Conservation (phyloP, 92 coral and sea anemone genomes). For the Paramuricea clavata region DNA sequence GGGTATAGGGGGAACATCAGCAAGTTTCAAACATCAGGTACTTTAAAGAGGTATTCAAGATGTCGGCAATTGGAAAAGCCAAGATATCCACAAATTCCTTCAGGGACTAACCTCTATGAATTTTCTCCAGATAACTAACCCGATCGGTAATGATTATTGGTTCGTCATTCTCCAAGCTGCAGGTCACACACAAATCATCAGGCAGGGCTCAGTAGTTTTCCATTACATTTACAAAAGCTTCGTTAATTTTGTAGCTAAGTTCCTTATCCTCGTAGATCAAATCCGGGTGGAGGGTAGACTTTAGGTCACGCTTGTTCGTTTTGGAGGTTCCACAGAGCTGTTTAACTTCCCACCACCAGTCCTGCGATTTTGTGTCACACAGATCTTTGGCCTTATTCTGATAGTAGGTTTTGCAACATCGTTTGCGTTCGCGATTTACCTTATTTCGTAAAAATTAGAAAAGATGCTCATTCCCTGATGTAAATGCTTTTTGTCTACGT, state of each 20-base stretch:
- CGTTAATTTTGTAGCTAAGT: too few species aligned
- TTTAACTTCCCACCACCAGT: constrained; percentile 68
- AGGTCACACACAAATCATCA: constrained; percentile 30
- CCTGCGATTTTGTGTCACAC: constrained; percentile 47
- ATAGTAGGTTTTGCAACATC: constrained; percentile 62
- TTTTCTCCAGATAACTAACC: constrained; percentile 34
- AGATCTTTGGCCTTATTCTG: constrained; percentile 51
- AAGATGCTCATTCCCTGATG: constrained; percentile 48
- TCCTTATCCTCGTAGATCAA: too few species aligned
- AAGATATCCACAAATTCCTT: constrained; percentile 51
- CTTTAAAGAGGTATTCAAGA: constrained; percentile 58
- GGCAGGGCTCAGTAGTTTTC: constrained; percentile 50
- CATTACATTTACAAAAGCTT: too few species aligned
- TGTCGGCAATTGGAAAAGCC: constrained; percentile 58
- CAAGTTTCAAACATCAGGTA: constrained; percentile 64
- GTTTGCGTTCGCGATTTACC: constrained; percentile 68
- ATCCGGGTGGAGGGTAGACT: too few species aligned
- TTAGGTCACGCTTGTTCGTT: too few species aligned
- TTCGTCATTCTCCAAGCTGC: constrained; percentile 46
- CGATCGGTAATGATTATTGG: constrained; percentile 62
- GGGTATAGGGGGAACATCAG: constrained; percentile 58
- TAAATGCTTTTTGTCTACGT: constrained; percentile 69
- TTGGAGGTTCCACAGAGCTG: constrained; percentile 61
- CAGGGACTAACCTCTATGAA: constrained; percentile 59
- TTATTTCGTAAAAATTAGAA: constrained; percentile 58